A percentile compares a stretch with the other conserved stretches of the same genome.
Evolutionary conservation across 2,888 invertebrate genomes (phyloP).

Genomic region (Opisthograptis luteolata): DNA sequence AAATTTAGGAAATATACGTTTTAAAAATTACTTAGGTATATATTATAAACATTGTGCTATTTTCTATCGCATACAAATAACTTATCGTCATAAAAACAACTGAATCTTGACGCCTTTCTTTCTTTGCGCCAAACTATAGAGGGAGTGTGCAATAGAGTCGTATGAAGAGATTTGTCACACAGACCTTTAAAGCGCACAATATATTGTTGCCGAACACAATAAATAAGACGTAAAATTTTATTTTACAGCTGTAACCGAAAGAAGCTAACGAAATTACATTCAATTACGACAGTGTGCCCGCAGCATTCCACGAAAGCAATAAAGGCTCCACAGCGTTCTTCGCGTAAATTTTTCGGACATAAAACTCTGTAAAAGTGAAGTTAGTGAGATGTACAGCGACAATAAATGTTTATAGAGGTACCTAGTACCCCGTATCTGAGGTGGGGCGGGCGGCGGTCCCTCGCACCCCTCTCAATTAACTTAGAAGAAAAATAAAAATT

Average conservation of each 20-base stretch:
- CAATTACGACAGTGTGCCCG: slow-evolving; percentile 71
- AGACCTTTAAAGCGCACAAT: slow-evolving; percentile 37
- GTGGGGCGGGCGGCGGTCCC: slow-evolving; percentile 8
- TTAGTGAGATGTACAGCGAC: slow-evolving; percentile 81
- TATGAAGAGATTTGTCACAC: slow-evolving; percentile 17
- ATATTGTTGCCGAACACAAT: slow-evolving; percentile 71
- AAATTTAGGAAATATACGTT: too few species aligned
- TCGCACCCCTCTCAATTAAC: slow-evolving; percentile 63
- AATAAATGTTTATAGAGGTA: slow-evolving; percentile 80
- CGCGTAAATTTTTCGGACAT: slow-evolving; percentile 83
- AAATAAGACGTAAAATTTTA: slow-evolving; percentile 83
- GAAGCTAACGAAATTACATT: slow-evolving; percentile 83
- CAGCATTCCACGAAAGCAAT: slow-evolving; percentile 75
- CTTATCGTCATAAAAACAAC: too few species aligned
- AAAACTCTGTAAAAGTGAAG: slow-evolving; percentile 82
- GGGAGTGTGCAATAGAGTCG: not conserved
- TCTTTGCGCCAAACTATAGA: too few species aligned
- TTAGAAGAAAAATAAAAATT: slow-evolving; percentile 73
- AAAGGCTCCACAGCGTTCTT: slow-evolving; percentile 72
- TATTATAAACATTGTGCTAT: too few species aligned
- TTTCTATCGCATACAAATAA: too few species aligned
- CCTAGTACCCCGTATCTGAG: slow-evolving; percentile 36
- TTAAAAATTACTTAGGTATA: too few species aligned
- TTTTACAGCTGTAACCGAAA: slow-evolving; percentile 81
- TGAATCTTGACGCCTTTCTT: too few species aligned